Base-by-base conservation (phyloP, 1,140 invertebrate species). In the Ceratina calcarata region DNA sequence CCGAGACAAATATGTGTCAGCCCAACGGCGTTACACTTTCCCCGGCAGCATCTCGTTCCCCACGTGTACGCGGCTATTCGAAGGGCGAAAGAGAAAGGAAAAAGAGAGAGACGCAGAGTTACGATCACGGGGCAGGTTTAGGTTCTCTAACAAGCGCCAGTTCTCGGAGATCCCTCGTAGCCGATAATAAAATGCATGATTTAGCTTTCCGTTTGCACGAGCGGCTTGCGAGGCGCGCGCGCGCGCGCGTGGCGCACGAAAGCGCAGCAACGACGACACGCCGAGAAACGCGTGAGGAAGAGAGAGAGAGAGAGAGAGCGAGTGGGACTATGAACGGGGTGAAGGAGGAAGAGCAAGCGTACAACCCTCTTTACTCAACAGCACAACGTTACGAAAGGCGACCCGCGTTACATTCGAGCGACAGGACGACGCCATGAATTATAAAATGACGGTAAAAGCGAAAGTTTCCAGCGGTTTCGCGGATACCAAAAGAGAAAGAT, bases 401-500 rank as follows among this genome's bases (percentile, higher is more conserved):
- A 87, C 84, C 85, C 87, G 86, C 85, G 87, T 87, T 89, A 90
- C 83, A 86, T 89, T 87, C 85, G 66, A 89, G 88, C 85, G 85
- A 89, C 85, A 89, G 90, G 87, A 88, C 87, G 89, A 91, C 90
- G 89, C 80, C 91, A 91, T 92, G 91, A 92, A 92, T 92, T 91
- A 92, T 92, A 91, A 89, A 92, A 90, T 91, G 88, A 86, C 85
- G 88, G 91, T 91, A 92, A 92, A 92, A 91, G 91, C 91, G 91
- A 92, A 92, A 92, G 90, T 92, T 92, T 90, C 72, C 83, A 72
- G 81, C 75, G 87, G 84, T 88, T 89, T 89, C 86, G 85, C 78
- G 82, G 53, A 84, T 81, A 58, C 75, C 69, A 67, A n/a, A 51
- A 53, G 27, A 55, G n/a, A 66, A 65, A 71, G 37, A 8, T 18